These are phyloP conservation scores for Phoxinus phoxinus DNA, from an alignment of 2,113 vertebrate species.

Conservation along the genomic window DNA sequence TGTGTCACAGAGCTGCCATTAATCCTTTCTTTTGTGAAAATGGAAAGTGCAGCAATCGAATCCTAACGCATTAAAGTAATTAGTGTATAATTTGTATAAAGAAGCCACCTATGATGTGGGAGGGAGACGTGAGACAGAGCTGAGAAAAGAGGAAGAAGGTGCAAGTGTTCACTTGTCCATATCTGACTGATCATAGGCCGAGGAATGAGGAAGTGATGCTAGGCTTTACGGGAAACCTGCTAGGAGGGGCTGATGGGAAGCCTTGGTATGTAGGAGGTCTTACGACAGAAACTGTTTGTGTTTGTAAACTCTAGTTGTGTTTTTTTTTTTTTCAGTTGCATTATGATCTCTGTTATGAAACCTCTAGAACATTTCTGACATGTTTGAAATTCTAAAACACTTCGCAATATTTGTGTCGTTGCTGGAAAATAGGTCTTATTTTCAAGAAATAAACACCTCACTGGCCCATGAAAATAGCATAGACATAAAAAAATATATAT, in stretches of 20 bases:
- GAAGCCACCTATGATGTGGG: constrained; percentile 9
- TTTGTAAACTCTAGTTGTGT: constrained; percentile 1
- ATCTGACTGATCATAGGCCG: constrained; percentile 5
- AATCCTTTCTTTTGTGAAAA: constrained; percentile 1
- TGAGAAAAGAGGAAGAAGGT: constrained; percentile 46
- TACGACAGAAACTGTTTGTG: constrained; percentile 39
- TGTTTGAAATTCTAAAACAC: not conserved
- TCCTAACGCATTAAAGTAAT: not conserved
- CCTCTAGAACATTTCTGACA: not conserved
- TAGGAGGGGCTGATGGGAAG: constrained; percentile 60
- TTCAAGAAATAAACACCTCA: not conserved
- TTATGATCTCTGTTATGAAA: constrained; percentile 24
- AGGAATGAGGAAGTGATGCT: constrained; percentile 63
- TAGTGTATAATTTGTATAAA: constrained; percentile 12
- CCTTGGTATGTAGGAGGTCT: constrained; percentile 26
- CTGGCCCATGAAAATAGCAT: no score
- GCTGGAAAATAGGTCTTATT: not conserved
- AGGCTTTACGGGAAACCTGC: constrained; percentile 61
- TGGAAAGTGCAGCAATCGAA: not conserved
- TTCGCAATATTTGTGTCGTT: not conserved
- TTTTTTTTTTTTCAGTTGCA: not conserved
- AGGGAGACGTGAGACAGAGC: not conserved
- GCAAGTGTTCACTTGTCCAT: constrained; percentile 50
- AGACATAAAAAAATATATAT: no score
- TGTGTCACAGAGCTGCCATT: not conserved